These are phyloP conservation scores for Dromaius novaehollandiae DNA, from an alignment of 2,113 vertebrate genomes.

Conservation along the genomic window DNA sequence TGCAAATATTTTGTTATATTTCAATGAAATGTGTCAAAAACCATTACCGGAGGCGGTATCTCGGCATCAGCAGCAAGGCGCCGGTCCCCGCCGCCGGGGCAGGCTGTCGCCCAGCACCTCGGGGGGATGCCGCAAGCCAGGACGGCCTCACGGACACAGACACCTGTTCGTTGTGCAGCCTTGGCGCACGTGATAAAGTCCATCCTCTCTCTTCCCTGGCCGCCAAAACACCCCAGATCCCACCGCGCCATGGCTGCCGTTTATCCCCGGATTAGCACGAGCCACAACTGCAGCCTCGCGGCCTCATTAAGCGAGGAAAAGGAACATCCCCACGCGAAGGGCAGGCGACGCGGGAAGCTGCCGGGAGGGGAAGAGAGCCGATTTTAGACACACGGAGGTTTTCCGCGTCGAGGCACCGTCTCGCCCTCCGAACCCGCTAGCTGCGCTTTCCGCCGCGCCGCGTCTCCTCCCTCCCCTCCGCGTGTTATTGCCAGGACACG, in stretches of 20 bases:
- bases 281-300: background rate
- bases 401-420: background rate
- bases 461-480: background rate
- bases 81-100: background rate
- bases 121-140: background rate
- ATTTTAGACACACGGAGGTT: background rate
- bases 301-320: background rate
- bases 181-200: rapidly evolving
- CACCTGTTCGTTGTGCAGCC: background rate
- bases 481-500: background rate
- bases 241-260: background rate
- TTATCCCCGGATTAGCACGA: background rate
- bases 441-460: background rate
- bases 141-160: background rate
- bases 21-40: constrained; percentile 77
- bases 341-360: background rate
- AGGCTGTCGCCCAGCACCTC: background rate
- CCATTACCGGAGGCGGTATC: constrained; percentile 70
- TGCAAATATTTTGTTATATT: constrained; percentile 84
- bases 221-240: background rate
- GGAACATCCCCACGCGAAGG: background rate
- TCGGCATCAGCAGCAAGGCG: constrained; percentile 33
- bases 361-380: background rate
- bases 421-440: background rate
- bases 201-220: background rate